These are phyloP conservation scores for Phyllostomus discolor DNA, from an alignment of 2,113 vertebrate genomes.

Conservation along the genomic window DNA sequence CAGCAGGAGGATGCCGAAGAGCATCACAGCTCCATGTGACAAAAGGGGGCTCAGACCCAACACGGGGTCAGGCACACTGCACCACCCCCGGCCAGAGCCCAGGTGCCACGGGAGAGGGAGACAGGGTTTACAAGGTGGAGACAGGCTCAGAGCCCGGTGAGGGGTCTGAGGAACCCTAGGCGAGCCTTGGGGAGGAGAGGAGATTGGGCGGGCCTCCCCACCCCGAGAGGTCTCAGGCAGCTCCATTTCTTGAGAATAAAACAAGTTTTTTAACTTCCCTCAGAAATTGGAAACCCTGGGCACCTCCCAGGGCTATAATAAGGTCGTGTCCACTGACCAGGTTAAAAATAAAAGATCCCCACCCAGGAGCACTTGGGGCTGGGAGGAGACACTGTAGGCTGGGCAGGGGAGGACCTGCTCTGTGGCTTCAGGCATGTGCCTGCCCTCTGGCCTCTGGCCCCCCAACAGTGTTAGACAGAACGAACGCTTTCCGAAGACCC, in stretches of 20 bases:
- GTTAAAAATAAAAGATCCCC: constrained; percentile 57
- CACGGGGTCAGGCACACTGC: background rate
- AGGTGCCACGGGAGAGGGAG: no score
- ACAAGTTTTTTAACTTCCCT: background rate
- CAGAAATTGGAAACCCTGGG: background rate
- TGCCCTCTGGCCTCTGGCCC: background rate
- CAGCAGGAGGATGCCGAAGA: background rate
- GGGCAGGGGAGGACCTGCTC: background rate
- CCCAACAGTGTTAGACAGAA: background rate
- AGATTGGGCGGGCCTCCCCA: background rate
- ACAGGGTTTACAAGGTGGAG: background rate
- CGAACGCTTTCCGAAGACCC: rapidly evolving
- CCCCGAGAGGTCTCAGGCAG: background rate
- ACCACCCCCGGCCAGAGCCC: background rate
- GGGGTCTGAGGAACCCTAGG: background rate
- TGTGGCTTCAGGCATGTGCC: background rate
- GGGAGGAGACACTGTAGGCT: background rate
- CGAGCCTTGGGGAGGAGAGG: no score
- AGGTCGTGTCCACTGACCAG: background rate
- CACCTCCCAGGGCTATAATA: constrained; percentile 23
- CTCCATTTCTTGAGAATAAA: background rate
- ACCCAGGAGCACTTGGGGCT: background rate
- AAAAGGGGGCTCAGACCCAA: background rate
- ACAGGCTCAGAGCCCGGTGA: rapidly evolving
- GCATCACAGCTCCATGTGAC: rapidly evolving